Evolutionary conservation across 2,888 invertebrate genomes (phyloP).

Genomic region (Byasa hedistus): DNA sequence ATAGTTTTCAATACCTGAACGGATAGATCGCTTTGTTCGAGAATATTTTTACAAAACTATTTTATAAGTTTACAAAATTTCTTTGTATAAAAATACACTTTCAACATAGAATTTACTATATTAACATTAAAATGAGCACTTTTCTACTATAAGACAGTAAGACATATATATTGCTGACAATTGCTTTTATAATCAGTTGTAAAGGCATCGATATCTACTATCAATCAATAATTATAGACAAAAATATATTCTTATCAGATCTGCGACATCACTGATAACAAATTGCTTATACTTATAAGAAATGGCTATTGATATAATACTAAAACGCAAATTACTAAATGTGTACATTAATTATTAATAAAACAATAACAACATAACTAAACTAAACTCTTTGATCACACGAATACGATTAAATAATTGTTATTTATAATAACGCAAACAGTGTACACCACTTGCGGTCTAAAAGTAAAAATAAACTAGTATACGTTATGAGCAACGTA

Average conservation of each 20-base stretch:
- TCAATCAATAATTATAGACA: background rate
- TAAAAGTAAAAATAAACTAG: background rate
- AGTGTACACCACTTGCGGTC: background rate
- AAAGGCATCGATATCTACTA: background rate
- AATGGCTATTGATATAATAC: constrained; percentile 20
- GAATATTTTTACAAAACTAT: background rate
- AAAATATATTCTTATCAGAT: constrained; percentile 12
- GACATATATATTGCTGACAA: background rate
- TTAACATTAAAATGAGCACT: background rate
- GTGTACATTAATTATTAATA: constrained; percentile 16
- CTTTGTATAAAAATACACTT: background rate
- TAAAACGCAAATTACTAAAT: constrained; percentile 7
- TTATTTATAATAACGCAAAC: background rate
- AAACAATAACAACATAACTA: constrained; percentile 28
- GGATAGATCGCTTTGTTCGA: background rate
- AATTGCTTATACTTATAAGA: constrained; percentile 3
- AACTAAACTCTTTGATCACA: constrained; percentile 35
- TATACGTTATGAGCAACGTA: constrained; percentile 19
- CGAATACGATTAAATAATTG: constrained; percentile 16
- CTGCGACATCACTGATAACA: background rate
- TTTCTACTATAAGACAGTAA: background rate
- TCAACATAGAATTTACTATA: background rate
- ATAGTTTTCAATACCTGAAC: too few relatives aligned
- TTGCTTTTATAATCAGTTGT: background rate
- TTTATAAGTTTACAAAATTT: background rate